Conservation (phyloP, 2,113 vertebrate genomes). For the rabbit (Oryctolagus cuniculus) region mOryCun1.1 NC_091434.1:110872501-110873000, state of each 20-base stretch:
- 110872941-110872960: slow-evolving; percentile 31
- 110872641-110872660: neutral
- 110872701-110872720: accelerated
- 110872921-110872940: neutral
- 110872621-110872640: neutral
- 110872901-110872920: neutral
- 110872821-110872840: slow-evolving; percentile 3
- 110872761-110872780: neutral
- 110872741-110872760: neutral
- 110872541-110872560: neutral
- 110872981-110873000: neutral
- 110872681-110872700: neutral
- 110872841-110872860: neutral
- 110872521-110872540: neutral
- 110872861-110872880: slow-evolving; percentile 25
- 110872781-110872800: neutral
- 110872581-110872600: neutral
- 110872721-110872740: neutral
- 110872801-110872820: neutral
- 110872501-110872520: neutral
- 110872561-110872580: neutral
- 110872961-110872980: neutral
- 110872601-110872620: neutral
- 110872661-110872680: neutral
- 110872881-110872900: neutral